These are phyloP conservation scores for Nasonia vitripennis DNA, from an alignment of 1,140 invertebrate genomes.

Conservation along the genomic window DNA sequence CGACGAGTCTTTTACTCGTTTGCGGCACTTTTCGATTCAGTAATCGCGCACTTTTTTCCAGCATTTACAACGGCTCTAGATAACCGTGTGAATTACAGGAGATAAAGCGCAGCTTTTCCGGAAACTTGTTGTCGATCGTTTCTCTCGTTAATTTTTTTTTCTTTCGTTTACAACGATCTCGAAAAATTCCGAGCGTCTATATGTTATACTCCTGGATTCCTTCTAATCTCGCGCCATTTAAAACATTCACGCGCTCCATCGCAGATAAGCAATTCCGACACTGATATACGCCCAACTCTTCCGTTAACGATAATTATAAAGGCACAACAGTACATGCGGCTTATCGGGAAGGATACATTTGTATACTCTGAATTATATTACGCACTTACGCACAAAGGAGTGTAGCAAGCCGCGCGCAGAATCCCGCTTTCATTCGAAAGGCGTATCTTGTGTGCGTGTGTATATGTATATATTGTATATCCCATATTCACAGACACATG, in stretches of 20 bases:
- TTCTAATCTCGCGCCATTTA: not conserved
- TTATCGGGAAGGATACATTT: not conserved
- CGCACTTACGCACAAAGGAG: not conserved
- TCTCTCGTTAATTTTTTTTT: no score
- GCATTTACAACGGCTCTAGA: not conserved
- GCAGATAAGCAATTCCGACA: not conserved
- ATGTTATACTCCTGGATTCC: not conserved
- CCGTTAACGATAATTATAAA: not conserved
- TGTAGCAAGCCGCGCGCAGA: not conserved
- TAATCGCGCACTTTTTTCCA: not conserved
- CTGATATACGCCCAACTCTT: not conserved
- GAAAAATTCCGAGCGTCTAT: not conserved
- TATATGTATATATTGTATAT: not conserved
- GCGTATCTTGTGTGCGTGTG: not conserved
- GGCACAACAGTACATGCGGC: not conserved
- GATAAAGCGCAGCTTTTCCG: not conserved
- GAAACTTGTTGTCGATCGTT: not conserved
- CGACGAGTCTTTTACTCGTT: not conserved
- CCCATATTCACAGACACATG: not conserved
- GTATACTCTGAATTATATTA: not conserved
- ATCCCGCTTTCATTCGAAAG: constrained; percentile 3
- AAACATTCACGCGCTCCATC: not conserved
- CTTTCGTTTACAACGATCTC: not conserved
- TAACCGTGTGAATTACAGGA: not conserved
- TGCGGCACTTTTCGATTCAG: no score